These are phyloP conservation scores for Macaria notata DNA, from an alignment of 2,888 invertebrate genomes.

Conservation along the genomic window DNA sequence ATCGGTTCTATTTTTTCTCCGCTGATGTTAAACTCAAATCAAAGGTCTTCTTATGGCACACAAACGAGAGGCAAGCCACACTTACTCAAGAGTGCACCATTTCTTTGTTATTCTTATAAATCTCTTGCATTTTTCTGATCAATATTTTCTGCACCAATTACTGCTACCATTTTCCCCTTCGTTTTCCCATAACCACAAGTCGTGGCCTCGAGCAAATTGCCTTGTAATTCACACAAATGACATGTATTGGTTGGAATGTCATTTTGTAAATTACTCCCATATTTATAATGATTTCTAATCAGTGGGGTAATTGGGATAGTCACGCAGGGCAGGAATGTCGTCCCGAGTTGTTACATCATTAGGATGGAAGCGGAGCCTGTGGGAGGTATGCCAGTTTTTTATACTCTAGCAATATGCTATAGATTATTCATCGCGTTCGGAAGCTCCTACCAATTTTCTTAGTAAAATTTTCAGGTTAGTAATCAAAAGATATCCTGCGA, in stretches of 20 bases:
- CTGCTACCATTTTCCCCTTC: conserved; percentile 4
- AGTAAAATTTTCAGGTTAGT: no score
- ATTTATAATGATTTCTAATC: conserved; percentile 48
- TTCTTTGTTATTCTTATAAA: no score
- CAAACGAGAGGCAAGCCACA: no score
- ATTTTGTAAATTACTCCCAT: conserved; percentile 63
- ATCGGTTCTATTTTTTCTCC: no score
- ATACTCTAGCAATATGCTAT: no score
- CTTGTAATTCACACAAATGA: conserved; percentile 65
- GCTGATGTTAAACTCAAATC: no score
- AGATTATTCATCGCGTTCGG: no score
- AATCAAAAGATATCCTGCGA: no score
- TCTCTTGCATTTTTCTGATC: background rate
- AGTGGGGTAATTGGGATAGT: conserved; percentile 57
- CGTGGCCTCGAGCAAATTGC: conserved; percentile 52
- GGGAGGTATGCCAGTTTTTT: background rate
- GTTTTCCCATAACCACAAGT: conserved; percentile 39
- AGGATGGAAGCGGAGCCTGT: conserved; percentile 7
- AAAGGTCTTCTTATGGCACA: no score
- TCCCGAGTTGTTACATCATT: conserved; percentile 23
- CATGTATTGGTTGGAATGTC: conserved; percentile 70
- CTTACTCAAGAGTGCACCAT: no score
- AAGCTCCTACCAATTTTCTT: no score
- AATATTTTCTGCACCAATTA: conserved; percentile 33
- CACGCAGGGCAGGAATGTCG: conserved; percentile 65